These are phyloP conservation scores for Callimorpha dominula DNA, from an alignment of 2,888 invertebrate genomes.

Conservation along the genomic window DNA sequence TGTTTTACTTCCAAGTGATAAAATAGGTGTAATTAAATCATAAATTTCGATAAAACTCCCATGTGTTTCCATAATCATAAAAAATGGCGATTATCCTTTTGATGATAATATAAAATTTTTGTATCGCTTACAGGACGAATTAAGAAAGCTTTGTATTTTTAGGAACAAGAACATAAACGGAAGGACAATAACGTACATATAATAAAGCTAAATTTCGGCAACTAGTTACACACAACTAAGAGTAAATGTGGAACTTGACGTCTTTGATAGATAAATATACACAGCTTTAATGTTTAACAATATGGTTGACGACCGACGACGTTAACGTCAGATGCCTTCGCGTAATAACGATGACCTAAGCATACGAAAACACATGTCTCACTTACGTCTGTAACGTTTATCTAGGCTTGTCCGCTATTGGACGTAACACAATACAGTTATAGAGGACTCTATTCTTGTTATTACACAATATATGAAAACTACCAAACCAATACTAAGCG, in stretches of 20 bases:
- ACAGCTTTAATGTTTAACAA: conserved; percentile 62
- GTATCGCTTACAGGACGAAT: conserved; percentile 23
- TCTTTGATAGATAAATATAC: conserved; percentile 61
- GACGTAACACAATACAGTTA: conserved; percentile 16
- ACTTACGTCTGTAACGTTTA: neutral
- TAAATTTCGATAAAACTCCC: neutral
- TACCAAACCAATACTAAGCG: neutral
- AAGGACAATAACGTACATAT: too few relatives aligned
- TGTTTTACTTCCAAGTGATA: too few relatives aligned
- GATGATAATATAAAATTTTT: conserved; percentile 8
- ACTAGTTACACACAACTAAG: neutral
- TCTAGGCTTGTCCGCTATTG: neutral
- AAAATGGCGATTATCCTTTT: neutral
- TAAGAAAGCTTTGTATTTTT: conserved; percentile 37
- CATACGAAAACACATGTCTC: conserved; percentile 18
- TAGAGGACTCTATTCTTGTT: neutral
- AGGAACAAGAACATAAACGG: neutral
- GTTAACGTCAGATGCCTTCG: conserved; percentile 44
- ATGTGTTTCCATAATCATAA: neutral
- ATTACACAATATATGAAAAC: neutral
- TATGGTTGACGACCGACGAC: conserved; percentile 17
- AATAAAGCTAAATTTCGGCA: too few relatives aligned
- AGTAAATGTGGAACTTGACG: conserved; percentile 9
- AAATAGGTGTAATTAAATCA: neutral
- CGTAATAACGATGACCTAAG: conserved; percentile 54